phyloP scores from a whole-genome alignment of 2,113 vertebrate genomes.

The Mobula birostris region DNA sequence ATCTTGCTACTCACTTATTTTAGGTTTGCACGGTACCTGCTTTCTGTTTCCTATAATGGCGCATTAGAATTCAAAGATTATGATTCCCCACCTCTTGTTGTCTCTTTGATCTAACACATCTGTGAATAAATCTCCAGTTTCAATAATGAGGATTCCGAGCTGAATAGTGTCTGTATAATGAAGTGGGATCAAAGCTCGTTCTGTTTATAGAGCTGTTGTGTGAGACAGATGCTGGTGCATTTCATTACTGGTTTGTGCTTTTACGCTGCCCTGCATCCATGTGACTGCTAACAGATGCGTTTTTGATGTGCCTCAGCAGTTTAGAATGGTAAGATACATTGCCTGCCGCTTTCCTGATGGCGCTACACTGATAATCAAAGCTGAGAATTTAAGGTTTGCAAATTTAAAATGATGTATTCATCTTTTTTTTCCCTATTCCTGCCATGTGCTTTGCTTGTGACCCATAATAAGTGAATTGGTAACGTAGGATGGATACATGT shows the following conservation, averaged over 20 bases:
- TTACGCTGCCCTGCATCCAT: constrained; percentile 23
- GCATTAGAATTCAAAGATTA: background rate
- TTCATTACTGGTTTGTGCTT: constrained; percentile 20
- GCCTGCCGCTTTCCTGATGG: constrained; percentile 30
- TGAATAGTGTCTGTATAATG: constrained; percentile 1
- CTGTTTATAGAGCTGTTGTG: constrained; percentile 35
- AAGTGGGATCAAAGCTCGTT: constrained; percentile 18
- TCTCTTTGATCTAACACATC: background rate
- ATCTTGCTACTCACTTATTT: background rate
- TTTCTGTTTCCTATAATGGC: background rate
- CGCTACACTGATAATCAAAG: constrained; percentile 27
- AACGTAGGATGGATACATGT: background rate
- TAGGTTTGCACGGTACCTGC: no score
- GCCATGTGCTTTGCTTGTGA: constrained; percentile 12
- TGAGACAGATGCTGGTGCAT: constrained; percentile 32
- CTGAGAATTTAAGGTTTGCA: constrained; percentile 34
- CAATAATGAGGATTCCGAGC: background rate
- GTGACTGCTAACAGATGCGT: constrained; percentile 29
- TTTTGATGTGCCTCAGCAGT: constrained; percentile 34
- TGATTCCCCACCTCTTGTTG: background rate
- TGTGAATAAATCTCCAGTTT: background rate
- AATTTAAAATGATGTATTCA: constrained; percentile 36
- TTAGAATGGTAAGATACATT: constrained; percentile 28
- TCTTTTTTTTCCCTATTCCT: background rate
- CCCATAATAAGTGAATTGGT: constrained; percentile 30